Evolutionary conservation across 2,113 vertebrate species (phyloP), one percentile per base, ranked within the genome.

Genomic region (Ranitomeya imitator): DNA sequence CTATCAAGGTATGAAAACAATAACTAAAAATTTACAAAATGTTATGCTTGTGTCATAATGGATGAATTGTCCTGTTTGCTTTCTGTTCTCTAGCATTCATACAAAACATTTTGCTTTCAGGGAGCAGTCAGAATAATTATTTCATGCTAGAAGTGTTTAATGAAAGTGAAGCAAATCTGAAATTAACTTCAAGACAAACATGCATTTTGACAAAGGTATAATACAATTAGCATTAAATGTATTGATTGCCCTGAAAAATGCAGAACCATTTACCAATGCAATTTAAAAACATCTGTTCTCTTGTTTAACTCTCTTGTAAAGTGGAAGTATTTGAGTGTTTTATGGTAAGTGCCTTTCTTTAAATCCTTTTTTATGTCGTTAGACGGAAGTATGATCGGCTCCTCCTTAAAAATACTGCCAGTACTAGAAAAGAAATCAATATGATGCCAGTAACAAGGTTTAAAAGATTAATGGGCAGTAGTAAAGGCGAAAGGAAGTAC

Each of bases 281-380:
- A 90, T 91, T 88, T 84, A 88, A 90, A 90, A 69, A 73, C 90
- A 91, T 91, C 90, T 93, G 91, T 81, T 93, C 74, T 79, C 59
- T 88, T 91, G 90, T 91, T 82, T 90, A 91, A 91, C 86, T 92
- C 86, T 91, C 93, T 91, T 89, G 91, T 93, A 92, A 91, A 85
- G 88, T 91, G 31, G 69, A 90, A 89, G 83, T 93, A 94, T 92
- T 91, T 90, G 91, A 89, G 83, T 91, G 95, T 94, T 94, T 79
- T 92, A 86, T 92, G 92, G 82, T 92, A 93, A 92, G 37, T 86
- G 7, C 88, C 19, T 90, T 89, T 83, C 55, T 79, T 91, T 92
- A 92, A 92, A 90, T 93, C 76, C 91, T 78, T 89, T 92, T 93
- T 90, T 73, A 92, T 21, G 19, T 90, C 91, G 87, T 63, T 87